Evolutionary conservation across 92 coral and sea anemone genomes (phyloP), one percentile per base, ranked within the genome.

Genomic region (Parazoanthus atlanticus): DNA sequence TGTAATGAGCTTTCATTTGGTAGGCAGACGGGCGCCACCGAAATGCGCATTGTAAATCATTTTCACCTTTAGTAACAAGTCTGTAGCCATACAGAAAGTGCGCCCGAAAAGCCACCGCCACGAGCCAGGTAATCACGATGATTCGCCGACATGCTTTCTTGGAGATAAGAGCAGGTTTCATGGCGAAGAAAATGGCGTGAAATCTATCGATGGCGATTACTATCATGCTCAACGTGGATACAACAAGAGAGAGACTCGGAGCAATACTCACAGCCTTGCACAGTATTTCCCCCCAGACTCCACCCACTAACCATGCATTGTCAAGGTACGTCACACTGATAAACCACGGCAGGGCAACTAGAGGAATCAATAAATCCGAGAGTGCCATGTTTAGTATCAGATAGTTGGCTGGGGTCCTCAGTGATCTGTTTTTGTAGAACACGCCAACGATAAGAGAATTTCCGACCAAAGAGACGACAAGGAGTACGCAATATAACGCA

Each of bases 151-250:
- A 66, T 33, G 75, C 71, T 40, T 82, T 65, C 15, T 54, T 67
- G 74, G 86, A 82, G 75, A 82, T 65, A 5, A 82, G 73, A 64
- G 86, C 58, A 33, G 86, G 86, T 70, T 82, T 82, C 86, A 82
- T 82, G 33, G 86, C 86, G 33, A 66, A 65, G 43, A 82, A 82
- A 1, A 82, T 82, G 11, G 75, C 86, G 70, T 82, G 75, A 28
- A 82, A 82, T 82, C 86, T 82, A 58, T 82, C 86, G 30, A 82
- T 32, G 47, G 86, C 86, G 8, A 82, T 82, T 36, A 82, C 76
- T 34, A 66, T 82, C 86, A 82, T 82, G 34, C 86, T 82, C 36
- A 82, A 26, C 12, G 86, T 82, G 2, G 86, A 82, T 2, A 82
- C 86, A 36, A 82, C 86, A 15, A 82, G 86, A 3, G 86, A 82